A percentile compares a stretch with the other conserved stretches of the same genome.
Conservation (phyloP, 1,140 invertebrate genomes). For the Dinothrombium tinctorium region DNA sequence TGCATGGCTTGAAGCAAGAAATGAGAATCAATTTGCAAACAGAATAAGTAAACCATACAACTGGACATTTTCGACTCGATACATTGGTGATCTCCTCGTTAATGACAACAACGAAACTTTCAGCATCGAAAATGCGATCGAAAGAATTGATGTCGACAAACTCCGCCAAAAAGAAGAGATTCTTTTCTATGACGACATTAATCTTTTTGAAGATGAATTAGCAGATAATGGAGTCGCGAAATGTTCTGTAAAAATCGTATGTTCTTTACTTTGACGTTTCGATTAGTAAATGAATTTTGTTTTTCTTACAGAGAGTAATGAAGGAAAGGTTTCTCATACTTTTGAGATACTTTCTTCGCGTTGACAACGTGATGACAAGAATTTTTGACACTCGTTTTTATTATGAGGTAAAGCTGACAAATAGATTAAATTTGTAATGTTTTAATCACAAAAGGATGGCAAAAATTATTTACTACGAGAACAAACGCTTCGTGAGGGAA, state of each 20-base stretch:
- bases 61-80: constrained; percentile 92
- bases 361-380: constrained; percentile 69
- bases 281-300: constrained; percentile 12
- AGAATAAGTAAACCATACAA: constrained; percentile 51
- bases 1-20: constrained; percentile 47
- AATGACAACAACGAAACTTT: neutral
- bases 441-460: constrained; percentile 15
- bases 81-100: constrained; percentile 41
- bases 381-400: constrained; percentile 79
- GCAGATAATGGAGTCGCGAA: constrained; percentile 89
- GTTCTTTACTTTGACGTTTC: constrained; percentile 18
- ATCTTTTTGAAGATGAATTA: constrained; percentile 90
- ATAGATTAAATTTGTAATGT: constrained; percentile 15
- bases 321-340: constrained; percentile 74
- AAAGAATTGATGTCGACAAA: constrained; percentile 67
- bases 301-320: constrained; percentile 63
- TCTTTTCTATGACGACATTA: constrained; percentile 75
- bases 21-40: constrained; percentile 25
- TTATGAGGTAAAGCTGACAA: constrained; percentile 32
- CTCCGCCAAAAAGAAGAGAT: constrained; percentile 75
- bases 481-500: constrained; percentile 19
- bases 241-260: constrained; percentile 78
- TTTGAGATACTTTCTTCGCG: constrained; percentile 67
- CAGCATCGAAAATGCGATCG: constrained; percentile 29
- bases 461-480: constrained; percentile 22